Conservation (phyloP, 2,797 vertebrate species). For the Pseudochirops cupreus region DNA sequence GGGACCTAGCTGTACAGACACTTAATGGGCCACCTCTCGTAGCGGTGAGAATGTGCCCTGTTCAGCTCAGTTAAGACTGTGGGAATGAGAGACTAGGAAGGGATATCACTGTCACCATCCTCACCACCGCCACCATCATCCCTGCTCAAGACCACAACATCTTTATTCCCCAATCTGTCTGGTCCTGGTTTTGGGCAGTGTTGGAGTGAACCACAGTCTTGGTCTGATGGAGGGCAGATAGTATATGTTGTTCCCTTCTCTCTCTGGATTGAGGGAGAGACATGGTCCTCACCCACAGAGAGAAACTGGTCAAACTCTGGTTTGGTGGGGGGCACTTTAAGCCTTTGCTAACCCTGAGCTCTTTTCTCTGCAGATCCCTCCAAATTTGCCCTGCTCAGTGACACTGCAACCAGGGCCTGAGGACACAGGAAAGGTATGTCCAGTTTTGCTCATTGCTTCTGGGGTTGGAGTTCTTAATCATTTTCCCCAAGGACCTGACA, state of each 20-base stretch:
- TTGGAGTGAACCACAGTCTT: background rate
- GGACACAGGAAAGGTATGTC: slow-evolving; percentile 94
- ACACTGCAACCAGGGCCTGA: slow-evolving; percentile 96
- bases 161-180: slow-evolving; percentile 23
- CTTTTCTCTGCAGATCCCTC: slow-evolving; percentile 89
- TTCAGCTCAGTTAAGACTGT: background rate
- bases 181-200: background rate
- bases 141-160: background rate
- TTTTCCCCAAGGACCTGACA: background rate
- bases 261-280: background rate
- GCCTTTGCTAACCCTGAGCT: background rate
- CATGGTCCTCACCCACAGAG: background rate
- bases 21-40: rapidly evolving
- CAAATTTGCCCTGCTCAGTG: slow-evolving; percentile 97
- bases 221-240: background rate
- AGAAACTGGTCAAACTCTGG: background rate
- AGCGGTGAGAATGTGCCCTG: background rate
- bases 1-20: slow-evolving; percentile 12
- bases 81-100: background rate
- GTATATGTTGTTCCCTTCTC: background rate
- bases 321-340: background rate
- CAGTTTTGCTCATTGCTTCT: background rate
- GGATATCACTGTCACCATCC: background rate
- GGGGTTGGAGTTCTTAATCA: background rate
- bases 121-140: background rate